Evolutionary conservation across 2,113 vertebrate species (phyloP).

Genomic region (Pica pica): DNA sequence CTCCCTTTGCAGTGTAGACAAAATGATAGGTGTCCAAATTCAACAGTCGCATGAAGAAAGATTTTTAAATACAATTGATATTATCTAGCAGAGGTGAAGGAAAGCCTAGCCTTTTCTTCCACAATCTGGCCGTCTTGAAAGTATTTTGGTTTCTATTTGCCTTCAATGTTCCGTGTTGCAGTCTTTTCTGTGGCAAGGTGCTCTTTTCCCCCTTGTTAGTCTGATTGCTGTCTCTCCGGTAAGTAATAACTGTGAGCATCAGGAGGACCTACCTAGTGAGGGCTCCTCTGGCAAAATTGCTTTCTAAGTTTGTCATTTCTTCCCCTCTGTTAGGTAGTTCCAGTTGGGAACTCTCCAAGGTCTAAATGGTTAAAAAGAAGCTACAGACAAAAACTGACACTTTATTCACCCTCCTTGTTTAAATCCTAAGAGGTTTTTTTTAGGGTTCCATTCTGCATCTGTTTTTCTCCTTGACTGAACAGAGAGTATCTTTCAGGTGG

Average conservation of each 20-base stretch:
- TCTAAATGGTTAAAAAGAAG: background rate
- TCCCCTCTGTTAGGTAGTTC: background rate
- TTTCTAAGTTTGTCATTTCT: background rate
- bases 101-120: background rate
- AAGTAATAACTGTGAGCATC: background rate
- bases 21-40: background rate
- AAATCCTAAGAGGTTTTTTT: background rate
- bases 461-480: background rate
- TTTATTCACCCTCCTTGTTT: background rate
- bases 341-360: background rate
- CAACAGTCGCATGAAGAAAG: background rate
- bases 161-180: background rate
- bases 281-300: background rate
- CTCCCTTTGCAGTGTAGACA: background rate
- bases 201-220: background rate
- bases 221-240: background rate
- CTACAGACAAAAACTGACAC: background rate
- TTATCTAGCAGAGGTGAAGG: background rate
- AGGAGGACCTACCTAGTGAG: background rate
- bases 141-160: background rate
- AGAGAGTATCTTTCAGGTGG: background rate
- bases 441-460: background rate
- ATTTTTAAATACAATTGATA: background rate
- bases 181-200: background rate
- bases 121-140: background rate